Evolutionary conservation across 1,140 invertebrate genomes (phyloP), one percentile per base, ranked within the genome.

Genomic region (Bombus cullumanus): DNA sequence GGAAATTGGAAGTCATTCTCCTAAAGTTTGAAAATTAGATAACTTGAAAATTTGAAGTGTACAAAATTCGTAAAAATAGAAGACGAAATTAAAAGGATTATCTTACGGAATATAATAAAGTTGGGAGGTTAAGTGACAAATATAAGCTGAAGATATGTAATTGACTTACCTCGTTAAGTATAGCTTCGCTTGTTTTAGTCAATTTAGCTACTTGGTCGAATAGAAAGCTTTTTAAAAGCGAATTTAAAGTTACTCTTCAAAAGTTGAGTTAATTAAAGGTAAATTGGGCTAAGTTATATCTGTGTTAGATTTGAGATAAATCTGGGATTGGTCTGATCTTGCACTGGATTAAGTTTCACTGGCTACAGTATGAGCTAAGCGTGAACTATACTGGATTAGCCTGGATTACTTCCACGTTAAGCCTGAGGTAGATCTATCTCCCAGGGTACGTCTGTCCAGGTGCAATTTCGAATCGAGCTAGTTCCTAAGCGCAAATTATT

Each of bases 321-420:
- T 39, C 53, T n/a, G 37, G 47, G 34, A 25, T 39, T n/a, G 53
- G 37, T 64, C 8, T 28, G 59, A 41, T 78, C 57, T 64, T 41
- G 25, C 15, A 77, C 34, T 62, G 75, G 75, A 77, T 62, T 62
- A 77, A 31, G 9, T 39, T 74, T 74, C 41, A 74, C 28, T 47
- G 41, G 75, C 28, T 25, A 78, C n/a, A 28, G 37, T 62, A 64
- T 62, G 53, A 64, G 57, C 75, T 39, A 22, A 78, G 57, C 74
- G 74, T 76, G 74, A 78, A 78, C 75, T 41, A 64, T 64, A 64
- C 53, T 64, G 57, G 75, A 77, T 59, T 59, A 77, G 37, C 3
- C 28, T 39, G 75, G 57, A 59, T 77, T 59, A 31, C 15, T 8
- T 31, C 0, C 41, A 25, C 43, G 73, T 34, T 75, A 41, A 78